These are phyloP conservation scores for Aethes cnicana DNA, from an alignment of 2,888 invertebrate species.

Conservation along the genomic window DNA sequence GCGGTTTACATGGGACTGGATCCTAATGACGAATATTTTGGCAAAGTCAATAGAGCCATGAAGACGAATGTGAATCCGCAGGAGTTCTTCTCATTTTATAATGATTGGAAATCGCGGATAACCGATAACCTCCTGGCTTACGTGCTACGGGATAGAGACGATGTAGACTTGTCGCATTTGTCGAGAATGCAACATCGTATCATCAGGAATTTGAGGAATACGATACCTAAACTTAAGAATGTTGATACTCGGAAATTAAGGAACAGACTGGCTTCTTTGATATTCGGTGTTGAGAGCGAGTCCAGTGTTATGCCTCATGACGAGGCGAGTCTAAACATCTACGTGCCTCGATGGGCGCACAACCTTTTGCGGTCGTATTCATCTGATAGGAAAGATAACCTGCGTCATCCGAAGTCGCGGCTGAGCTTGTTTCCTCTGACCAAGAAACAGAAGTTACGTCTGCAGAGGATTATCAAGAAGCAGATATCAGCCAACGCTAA, in stretches of 20 bases:
- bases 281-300: slow-evolving; percentile 27
- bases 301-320: slow-evolving; percentile 39
- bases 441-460: slow-evolving; percentile 37
- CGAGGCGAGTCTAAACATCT: slow-evolving; percentile 41
- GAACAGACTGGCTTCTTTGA: slow-evolving; percentile 31
- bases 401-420: neutral
- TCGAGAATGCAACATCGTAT: neutral
- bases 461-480: slow-evolving; percentile 4
- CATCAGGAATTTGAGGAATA: neutral
- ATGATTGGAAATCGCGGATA: neutral
- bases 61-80: neutral
- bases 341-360: slow-evolving; percentile 44
- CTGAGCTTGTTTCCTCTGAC: slow-evolving; percentile 42
- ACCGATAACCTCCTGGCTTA: neutral
- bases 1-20: no score
- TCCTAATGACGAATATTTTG: neutral
- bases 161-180: neutral
- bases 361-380: neutral
- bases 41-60: neutral
- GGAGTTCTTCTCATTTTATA: neutral
- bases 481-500: neutral
- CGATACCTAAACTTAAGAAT: slow-evolving; percentile 34
- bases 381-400: neutral
- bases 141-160: neutral
- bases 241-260: slow-evolving; percentile 32